phyloP scores from a whole-genome alignment of 2,113 vertebrate species.

The Sylvia atricapilla region DNA sequence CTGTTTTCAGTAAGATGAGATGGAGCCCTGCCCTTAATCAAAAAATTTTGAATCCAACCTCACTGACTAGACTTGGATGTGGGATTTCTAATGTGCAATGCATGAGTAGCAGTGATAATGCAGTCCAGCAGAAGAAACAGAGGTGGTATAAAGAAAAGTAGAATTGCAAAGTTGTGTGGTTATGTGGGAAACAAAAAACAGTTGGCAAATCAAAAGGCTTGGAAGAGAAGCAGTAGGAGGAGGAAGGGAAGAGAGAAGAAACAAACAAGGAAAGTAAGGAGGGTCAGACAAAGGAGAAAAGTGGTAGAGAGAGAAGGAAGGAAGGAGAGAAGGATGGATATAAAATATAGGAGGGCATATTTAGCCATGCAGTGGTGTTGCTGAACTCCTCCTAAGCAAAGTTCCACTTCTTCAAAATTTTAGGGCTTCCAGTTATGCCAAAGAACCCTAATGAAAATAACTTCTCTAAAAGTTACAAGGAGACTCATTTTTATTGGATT shows the following conservation, averaged over 20 bases:
- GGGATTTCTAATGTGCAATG: background rate
- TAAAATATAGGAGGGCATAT: background rate
- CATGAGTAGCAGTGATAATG: background rate
- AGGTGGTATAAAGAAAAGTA: background rate
- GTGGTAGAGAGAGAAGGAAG: background rate
- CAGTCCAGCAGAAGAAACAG: background rate
- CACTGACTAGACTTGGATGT: background rate
- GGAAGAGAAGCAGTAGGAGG: background rate
- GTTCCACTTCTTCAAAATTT: background rate
- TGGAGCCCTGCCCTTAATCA: background rate
- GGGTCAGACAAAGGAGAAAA: background rate
- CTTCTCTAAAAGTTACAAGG: background rate
- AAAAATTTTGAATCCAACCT: background rate
- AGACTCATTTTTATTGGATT: background rate
- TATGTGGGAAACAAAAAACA: background rate
- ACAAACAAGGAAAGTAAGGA: background rate
- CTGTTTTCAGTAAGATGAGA: background rate
- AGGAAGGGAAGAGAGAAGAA: background rate
- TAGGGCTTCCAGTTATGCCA: background rate
- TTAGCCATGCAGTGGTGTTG: background rate
- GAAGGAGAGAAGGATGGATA: rapidly evolving
- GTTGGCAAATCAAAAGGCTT: background rate
- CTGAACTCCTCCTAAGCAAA: background rate
- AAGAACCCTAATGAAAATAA: background rate
- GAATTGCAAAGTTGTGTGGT: background rate